A percentile compares a stretch with the other conserved stretches of the same genome.
Evolutionary conservation across 2,113 vertebrate genomes (phyloP).

Genomic region (Sminthopsis crassicaudata): DNA sequence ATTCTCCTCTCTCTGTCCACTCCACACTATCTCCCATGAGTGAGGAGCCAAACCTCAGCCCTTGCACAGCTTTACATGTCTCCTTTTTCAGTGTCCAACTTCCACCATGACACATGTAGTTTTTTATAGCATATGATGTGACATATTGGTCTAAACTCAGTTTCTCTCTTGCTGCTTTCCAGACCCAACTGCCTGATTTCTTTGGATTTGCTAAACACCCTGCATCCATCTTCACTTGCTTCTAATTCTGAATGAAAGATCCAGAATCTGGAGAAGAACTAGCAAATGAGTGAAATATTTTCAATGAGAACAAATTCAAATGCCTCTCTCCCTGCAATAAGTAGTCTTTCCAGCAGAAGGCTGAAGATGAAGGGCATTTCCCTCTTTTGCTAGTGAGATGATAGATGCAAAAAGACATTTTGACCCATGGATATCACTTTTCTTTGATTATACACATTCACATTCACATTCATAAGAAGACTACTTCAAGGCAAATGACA

Average conservation of each 20-base stretch:
- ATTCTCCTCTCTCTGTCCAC: slow-evolving; percentile 9
- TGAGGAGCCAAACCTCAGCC: slow-evolving; percentile 23
- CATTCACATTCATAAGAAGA: neutral
- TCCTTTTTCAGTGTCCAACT: slow-evolving; percentile 55
- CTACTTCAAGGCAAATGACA: neutral
- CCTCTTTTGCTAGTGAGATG: neutral
- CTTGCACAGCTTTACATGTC: neutral
- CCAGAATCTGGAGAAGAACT: neutral
- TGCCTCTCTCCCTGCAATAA: neutral
- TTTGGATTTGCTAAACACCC: too few species aligned
- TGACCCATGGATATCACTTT: neutral
- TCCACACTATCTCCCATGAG: slow-evolving; percentile 42
- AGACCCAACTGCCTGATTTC: too few species aligned
- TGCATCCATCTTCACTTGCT: too few species aligned
- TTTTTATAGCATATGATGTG: neutral
- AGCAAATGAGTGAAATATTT: neutral
- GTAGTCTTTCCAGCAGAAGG: neutral
- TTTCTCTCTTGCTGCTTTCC: neutral
- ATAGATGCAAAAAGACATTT: neutral
- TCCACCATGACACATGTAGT: slow-evolving; percentile 18
- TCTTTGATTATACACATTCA: neutral
- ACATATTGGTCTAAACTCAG: neutral
- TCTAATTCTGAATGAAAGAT: neutral
- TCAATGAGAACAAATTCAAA: neutral
- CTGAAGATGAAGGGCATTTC: neutral